Evolutionary conservation across 2,888 invertebrate genomes (phyloP), one percentile per base, ranked within the genome.

Genomic region (Antheraea assamensis): DNA sequence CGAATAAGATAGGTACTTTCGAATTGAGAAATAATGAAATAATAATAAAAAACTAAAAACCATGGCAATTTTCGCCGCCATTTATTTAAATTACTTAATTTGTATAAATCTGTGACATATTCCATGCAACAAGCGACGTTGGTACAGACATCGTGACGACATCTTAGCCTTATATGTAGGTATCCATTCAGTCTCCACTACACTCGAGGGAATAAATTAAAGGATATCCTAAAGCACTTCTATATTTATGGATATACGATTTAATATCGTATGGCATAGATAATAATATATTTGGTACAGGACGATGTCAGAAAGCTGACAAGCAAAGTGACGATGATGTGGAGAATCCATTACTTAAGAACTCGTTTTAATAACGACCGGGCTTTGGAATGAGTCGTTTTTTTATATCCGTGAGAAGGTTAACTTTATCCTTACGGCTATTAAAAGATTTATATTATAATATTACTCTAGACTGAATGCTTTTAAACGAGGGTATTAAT

Each of bases 111-210:
- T 7, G 58, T 55, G 30, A 58, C 73, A 73, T 52, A 70, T 73
- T 70, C 24, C 31, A 70, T 42, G 70, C 68, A 68, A 74, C 74
- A 42, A 71, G 70, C 71, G 55, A 21, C 66, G 68, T 42, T 58
- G 52, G 31, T 74, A 70, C 74, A 77, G 75, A 76, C 71, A 71
- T 64, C 70, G 72, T 77, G 76, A 74, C 74, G 72, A 74, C 74
- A 74, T 71, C 52, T 68, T 71, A 49, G 71, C 74, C 71, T 66
- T 71, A 42, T 71, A 74, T 42, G 64, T 74, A 71, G 42, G 71
- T 74, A 74, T 74, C 71, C 71, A 66, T 73, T 74, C 71, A 71
- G 61, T 64, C 52, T 52, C 66, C 68, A 74, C 30, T 68, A 31
- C 55, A 55, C 71, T 47, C 31, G 30, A 74, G 71, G 72, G 24